Evolutionary conservation across 2,797 vertebrate genomes (phyloP).

Genomic region (Melanotaenia pygmaea): DNA sequence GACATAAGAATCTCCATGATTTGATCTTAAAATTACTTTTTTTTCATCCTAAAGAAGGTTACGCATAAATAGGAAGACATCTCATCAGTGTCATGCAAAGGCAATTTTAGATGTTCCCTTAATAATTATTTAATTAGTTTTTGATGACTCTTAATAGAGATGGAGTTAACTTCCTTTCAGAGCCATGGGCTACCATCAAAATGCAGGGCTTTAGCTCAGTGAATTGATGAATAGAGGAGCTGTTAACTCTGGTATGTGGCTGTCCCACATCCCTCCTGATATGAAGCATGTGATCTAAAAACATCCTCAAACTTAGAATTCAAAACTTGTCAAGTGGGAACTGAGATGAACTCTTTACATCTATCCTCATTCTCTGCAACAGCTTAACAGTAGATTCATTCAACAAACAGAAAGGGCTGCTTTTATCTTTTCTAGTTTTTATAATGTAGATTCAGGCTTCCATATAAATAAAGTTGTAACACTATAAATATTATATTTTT

Average conservation of each 20-base stretch:
- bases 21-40: not conserved
- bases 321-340: not conserved
- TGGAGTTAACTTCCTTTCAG: not conserved
- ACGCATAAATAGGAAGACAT: not conserved
- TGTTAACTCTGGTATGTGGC: slow-evolving; percentile 14
- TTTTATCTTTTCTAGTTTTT: not conserved
- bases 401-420: slow-evolving; percentile 6
- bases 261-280: slow-evolving; percentile 21
- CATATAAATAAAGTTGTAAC: not conserved
- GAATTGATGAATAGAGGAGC: slow-evolving; percentile 22
- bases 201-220: not conserved
- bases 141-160: not conserved
- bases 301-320: not conserved
- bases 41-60: not conserved
- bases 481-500: not conserved
- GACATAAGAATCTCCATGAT: not conserved
- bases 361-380: slow-evolving; percentile 10
- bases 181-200: slow-evolving; percentile 17
- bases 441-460: not conserved
- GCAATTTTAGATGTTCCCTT: not conserved
- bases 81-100: not conserved
- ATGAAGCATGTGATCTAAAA: slow-evolving; percentile 36
- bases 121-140: slow-evolving; percentile 6
- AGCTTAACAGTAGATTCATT: not conserved
- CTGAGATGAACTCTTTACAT: not conserved